A percentile compares a stretch with the other conserved stretches of the same genome.
phyloP scores from a whole-genome alignment of 35 echinoderm and acorn worm genomes.

The Apostichopus parvimensis region DNA sequence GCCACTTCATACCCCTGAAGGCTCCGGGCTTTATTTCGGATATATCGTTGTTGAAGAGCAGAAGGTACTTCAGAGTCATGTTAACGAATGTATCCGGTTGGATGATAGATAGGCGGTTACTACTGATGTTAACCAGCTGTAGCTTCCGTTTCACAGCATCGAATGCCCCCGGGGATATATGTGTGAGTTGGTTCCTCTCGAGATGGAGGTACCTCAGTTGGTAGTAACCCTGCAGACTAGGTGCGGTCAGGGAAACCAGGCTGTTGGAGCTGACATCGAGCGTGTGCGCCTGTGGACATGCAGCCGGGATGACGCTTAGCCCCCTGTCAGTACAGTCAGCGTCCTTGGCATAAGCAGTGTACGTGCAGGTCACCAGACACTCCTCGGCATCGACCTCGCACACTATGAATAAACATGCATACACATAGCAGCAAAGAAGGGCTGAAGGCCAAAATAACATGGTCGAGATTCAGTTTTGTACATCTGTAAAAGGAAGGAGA shows the following conservation, averaged over 20 bases:
- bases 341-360: not conserved
- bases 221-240: slow-evolving; percentile 11
- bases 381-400: not conserved
- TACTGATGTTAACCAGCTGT: slow-evolving; percentile 31
- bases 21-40: not conserved
- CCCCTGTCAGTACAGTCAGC: slow-evolving; percentile 36
- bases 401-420: not conserved
- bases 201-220: slow-evolving; percentile 55
- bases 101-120: slow-evolving; percentile 24
- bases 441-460: not conserved
- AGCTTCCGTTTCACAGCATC: slow-evolving; percentile 8
- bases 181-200: slow-evolving; percentile 23
- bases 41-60: slow-evolving; percentile 46
- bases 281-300: not conserved
- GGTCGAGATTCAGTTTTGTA: not conserved
- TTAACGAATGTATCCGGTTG: slow-evolving; percentile 29
- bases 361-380: not conserved
- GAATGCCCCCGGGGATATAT: slow-evolving; percentile 47
- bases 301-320: not conserved
- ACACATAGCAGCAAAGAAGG: not conserved
- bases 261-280: slow-evolving; percentile 22
- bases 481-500: not conserved
- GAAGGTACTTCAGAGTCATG: slow-evolving; percentile 43
- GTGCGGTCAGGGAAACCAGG: not conserved
- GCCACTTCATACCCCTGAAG: not conserved